Conservation (phyloP, 53 echinoderm and acorn worm species). For the Apostichopus leukothele region DNA sequence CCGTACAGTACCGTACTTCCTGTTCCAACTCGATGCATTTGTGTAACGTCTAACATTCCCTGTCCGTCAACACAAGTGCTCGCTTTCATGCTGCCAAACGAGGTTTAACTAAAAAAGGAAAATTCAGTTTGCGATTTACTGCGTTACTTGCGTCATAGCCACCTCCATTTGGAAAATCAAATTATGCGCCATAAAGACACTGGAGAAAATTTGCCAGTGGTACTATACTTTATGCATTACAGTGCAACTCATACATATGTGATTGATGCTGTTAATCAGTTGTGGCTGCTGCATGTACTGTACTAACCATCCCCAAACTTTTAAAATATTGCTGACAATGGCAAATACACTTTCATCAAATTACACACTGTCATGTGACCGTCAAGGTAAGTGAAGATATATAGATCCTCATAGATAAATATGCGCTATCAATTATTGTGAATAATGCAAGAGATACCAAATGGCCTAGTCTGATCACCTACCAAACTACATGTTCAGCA, state of each 20-base stretch:
- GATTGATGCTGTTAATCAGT: not conserved
- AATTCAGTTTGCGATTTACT: not conserved
- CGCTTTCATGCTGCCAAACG: too few relatives aligned
- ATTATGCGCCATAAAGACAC: not conserved
- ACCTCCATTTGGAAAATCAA: not conserved
- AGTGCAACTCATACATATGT: not conserved
- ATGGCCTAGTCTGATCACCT: too few relatives aligned
- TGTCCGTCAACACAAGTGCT: too few relatives aligned
- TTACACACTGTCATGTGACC: slow-evolving; percentile 3
- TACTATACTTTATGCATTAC: not conserved
- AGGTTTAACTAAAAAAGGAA: too few relatives aligned
- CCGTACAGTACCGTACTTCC: too few relatives aligned
- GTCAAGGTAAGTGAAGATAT: not conserved
- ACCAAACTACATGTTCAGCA: too few relatives aligned
- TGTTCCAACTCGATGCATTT: too few relatives aligned
- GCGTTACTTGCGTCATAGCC: not conserved
- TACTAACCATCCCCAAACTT: not conserved
- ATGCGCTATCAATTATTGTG: too few relatives aligned
- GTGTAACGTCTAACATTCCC: too few relatives aligned
- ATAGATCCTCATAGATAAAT: too few relatives aligned
- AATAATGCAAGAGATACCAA: too few relatives aligned
- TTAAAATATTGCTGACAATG: not conserved
- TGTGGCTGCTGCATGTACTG: not conserved
- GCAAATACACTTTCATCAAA: not conserved
- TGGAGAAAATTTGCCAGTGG: not conserved